phyloP scores from a whole-genome alignment of 2,888 invertebrate genomes.

The Drosophila kambysellisi region DNA sequence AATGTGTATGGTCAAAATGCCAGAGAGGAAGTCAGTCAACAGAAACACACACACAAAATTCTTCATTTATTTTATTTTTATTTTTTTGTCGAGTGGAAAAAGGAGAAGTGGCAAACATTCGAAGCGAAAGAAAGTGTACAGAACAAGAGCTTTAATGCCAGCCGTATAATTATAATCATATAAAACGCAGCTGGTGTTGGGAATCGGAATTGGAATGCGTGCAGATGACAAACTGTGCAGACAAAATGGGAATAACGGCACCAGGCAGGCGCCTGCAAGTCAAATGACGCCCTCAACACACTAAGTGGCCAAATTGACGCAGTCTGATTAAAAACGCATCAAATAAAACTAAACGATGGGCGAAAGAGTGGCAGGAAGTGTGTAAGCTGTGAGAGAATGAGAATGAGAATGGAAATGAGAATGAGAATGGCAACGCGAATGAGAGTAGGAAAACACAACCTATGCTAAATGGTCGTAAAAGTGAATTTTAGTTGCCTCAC shows the following conservation, averaged over 20 bases:
- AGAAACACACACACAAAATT: constrained; percentile 13
- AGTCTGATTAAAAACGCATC: constrained; percentile 75
- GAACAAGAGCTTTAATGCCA: constrained; percentile 2
- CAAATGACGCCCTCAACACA: constrained; percentile 56
- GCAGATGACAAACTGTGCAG: constrained; percentile 26
- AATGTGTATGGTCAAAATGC: constrained; percentile 28
- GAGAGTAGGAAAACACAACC: constrained; percentile 53
- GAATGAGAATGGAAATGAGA: constrained; percentile 3
- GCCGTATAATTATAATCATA: constrained; percentile 36
- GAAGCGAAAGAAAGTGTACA: constrained; percentile 4
- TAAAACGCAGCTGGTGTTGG: constrained; percentile 41
- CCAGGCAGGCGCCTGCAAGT: constrained; percentile 20
- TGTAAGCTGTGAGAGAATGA: neutral
- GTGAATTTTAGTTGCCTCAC: constrained; percentile 61
- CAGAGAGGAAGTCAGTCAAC: constrained; percentile 34
- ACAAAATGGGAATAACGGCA: neutral
- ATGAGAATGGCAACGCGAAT: constrained; percentile 11
- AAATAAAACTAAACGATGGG: constrained; percentile 56
- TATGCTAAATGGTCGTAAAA: constrained; percentile 71
- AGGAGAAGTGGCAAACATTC: neutral
- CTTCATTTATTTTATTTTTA: neutral
- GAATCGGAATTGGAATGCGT: constrained; percentile 24
- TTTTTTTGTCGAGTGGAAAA: neutral
- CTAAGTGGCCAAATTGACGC: constrained; percentile 67
- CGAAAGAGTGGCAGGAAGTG: constrained; percentile 1